Evolutionary conservation across 1,140 invertebrate species (phyloP).

Genomic region (Lordiphosa mommai): DNA sequence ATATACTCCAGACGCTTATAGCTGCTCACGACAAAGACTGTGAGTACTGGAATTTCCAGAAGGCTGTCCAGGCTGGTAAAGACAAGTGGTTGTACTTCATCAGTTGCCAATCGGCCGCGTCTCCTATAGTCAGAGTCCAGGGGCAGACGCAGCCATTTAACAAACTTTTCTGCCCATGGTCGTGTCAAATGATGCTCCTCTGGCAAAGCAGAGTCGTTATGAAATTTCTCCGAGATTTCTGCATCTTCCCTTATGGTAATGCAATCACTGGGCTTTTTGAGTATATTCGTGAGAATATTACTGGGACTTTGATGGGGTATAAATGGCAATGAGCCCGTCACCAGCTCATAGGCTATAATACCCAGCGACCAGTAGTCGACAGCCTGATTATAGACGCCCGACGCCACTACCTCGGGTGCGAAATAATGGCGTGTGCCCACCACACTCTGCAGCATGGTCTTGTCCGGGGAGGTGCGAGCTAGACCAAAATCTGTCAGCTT

Average conservation of each 20-base stretch:
- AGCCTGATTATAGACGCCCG: slow-evolving; percentile 87
- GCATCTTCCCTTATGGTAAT: slow-evolving; percentile 83
- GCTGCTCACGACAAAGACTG: slow-evolving; percentile 83
- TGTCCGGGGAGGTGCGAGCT: slow-evolving; percentile 89
- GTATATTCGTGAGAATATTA: slow-evolving; percentile 83
- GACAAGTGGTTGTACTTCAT: slow-evolving; percentile 79
- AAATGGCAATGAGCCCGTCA: slow-evolving; percentile 91
- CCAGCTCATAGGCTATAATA: slow-evolving; percentile 91
- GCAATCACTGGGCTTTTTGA: slow-evolving; percentile 84
- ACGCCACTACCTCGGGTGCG: slow-evolving; percentile 88
- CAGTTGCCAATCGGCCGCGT: slow-evolving; percentile 81
- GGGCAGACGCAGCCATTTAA: slow-evolving; percentile 85
- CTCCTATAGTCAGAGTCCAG: slow-evolving; percentile 86
- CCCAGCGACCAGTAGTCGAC: slow-evolving; percentile 95
- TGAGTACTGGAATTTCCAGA: slow-evolving; percentile 82
- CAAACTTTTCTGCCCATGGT: slow-evolving; percentile 82
- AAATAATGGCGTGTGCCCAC: slow-evolving; percentile 94
- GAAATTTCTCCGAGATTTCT: slow-evolving; percentile 4
- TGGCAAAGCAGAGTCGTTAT: slow-evolving; percentile 23
- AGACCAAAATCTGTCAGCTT: slow-evolving; percentile 93
- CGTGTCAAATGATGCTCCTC: slow-evolving; percentile 83
- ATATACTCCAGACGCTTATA: slow-evolving; percentile 82
- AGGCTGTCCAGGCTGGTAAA: slow-evolving; percentile 81
- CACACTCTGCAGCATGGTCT: slow-evolving; percentile 89
- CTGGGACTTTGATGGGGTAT: slow-evolving; percentile 83